Base-by-base conservation (phyloP, 30 jellyfish, hydroid and myxozoan genomes). In the Sanderia malayensis region DNA sequence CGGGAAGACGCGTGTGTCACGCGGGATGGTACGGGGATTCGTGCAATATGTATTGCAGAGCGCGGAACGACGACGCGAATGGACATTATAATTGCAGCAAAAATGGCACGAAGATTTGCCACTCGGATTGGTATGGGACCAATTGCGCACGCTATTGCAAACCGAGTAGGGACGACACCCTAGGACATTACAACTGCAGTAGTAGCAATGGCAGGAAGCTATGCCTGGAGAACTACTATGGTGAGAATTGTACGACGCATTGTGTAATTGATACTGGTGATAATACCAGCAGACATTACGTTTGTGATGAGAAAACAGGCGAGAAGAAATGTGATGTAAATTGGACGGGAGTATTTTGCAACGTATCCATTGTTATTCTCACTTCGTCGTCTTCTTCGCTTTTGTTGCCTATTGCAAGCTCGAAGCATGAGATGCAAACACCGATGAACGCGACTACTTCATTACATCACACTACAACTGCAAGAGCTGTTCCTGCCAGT, bases 31-130 rank as follows among this genome's bases (percentile, higher is more conserved):
- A 82, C 72, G 87, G 87, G 6, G 32, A 37, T 19, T 46, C 47
- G 41, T 82, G 94, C 47, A 82, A 63, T 17, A 26, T 26, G 26
- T 82, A 24, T 49, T 82, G 94, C 71, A 21, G 7, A 58, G 78
- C 87, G 22, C 46, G 55, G 28, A n/a, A n/a, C n/a, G 83, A 29
- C 31, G 82, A 53, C 64, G 77, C 44, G 18, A 34, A 31, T 4
- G 94, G 94, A 1, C 88, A 83, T 58, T 83, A 0, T 23, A 73
- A 63, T 67, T 83, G 95, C 69, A 66, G 82, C 61, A 31, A 52
- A 0, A 28, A 72, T 2, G 95, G 95, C 4, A 31, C 0, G 3
- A 83, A 73, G 61, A 31, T 64, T 17, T 83, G 95, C 80, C 84
- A 61, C 49, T 23, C 49, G 0, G 31, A 73, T 34, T 83, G 95